Conservation (phyloP, 2,113 vertebrate genomes). For the Phalacrocorax pelagicus region DNA sequence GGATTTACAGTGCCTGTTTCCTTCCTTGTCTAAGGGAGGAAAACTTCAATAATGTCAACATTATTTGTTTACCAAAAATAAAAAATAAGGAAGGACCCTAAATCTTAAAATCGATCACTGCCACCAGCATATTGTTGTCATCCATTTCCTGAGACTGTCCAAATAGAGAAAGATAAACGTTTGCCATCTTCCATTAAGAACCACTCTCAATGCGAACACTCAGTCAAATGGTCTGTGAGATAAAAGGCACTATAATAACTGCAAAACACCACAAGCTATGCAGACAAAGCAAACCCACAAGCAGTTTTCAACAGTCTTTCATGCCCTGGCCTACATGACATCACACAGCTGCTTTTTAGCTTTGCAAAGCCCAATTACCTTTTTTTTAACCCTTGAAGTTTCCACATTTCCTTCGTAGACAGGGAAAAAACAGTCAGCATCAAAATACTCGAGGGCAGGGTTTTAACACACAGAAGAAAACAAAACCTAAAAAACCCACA, state of each 20-base stretch:
- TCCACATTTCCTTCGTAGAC: background rate
- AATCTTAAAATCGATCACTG: background rate
- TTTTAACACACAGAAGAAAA: background rate
- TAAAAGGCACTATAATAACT: background rate
- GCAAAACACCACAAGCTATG: background rate
- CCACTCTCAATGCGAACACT: background rate
- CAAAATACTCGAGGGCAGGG: accelerated
- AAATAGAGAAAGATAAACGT: constrained; percentile 8
- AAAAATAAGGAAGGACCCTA: background rate
- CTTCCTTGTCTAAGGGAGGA: background rate
- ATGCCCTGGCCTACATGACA: background rate
- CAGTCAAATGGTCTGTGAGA: background rate
- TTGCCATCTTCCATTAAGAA: background rate
- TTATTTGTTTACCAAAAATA: background rate
- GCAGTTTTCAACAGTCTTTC: background rate
- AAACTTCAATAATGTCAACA: background rate
- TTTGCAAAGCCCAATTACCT: background rate
- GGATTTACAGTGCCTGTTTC: background rate
- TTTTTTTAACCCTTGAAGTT: background rate
- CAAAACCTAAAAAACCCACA: background rate
- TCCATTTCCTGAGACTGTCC: background rate
- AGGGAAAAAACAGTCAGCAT: background rate
- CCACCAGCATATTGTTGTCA: background rate
- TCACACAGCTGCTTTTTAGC: background rate
- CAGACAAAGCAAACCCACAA: background rate